A percentile compares a stretch with the other conserved stretches of the same genome.
Conservation (phyloP, 1,140 invertebrate species). For the Lanistes nyassanus region DNA sequence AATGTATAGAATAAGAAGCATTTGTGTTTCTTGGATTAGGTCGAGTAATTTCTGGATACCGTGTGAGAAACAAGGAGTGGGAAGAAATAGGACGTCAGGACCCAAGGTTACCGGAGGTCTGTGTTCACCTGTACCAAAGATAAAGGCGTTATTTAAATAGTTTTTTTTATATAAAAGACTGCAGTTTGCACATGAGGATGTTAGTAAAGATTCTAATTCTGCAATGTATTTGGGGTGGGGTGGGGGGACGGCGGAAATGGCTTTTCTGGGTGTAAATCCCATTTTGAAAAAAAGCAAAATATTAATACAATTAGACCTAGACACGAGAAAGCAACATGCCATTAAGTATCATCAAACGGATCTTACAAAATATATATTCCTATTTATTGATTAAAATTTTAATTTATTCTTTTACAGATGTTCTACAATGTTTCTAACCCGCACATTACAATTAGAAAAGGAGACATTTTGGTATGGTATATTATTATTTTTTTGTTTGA, state of each 20-base stretch:
- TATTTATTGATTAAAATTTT: background rate
- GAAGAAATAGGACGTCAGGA: slow-evolving; percentile 64
- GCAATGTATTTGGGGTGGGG: too few relatives aligned
- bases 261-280: background rate
- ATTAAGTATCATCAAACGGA: background rate
- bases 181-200: too few relatives aligned
- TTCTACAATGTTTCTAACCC: slow-evolving; percentile 55
- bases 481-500: background rate
- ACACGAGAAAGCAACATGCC: background rate
- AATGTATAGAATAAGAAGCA: too few relatives aligned
- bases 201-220: too few relatives aligned
- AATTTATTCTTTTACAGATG: slow-evolving; percentile 40
- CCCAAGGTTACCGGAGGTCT: slow-evolving; percentile 64
- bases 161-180: too few relatives aligned
- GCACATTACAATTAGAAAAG: slow-evolving; percentile 38
- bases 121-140: background rate
- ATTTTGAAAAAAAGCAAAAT: background rate
- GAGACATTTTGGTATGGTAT: slow-evolving; percentile 53
- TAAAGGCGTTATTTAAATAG: background rate
- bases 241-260: too few relatives aligned
- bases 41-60: slow-evolving; percentile 63
- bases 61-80: slow-evolving; percentile 62
- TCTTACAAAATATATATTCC: background rate
- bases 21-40: slow-evolving; percentile 40
- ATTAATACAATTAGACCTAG: background rate